Percentiles rank a stretch among this genome's conserved stretches.
Conservation (phyloP, 2,888 invertebrate genomes). For the Leptinotarsa haldemani region DNA sequence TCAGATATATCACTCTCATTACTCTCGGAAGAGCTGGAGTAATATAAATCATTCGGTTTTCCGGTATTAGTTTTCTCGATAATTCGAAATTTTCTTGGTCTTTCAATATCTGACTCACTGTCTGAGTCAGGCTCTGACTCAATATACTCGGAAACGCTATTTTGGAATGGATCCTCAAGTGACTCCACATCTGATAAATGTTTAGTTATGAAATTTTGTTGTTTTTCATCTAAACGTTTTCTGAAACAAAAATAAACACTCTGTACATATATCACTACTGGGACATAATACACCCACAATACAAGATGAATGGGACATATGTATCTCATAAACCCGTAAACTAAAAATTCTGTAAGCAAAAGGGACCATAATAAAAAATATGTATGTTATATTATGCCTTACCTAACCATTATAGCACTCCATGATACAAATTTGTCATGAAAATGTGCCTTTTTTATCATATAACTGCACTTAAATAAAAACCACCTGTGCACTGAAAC, state of each 20-base stretch:
- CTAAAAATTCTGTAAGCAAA: neutral
- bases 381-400: neutral
- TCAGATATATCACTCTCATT: slow-evolving; percentile 1
- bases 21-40: neutral
- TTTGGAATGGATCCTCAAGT: neutral
- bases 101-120: neutral
- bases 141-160: neutral
- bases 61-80: neutral
- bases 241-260: neutral
- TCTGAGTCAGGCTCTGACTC: neutral
- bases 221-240: neutral
- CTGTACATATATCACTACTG: neutral
- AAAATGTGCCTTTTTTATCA: neutral
- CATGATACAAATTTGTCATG: neutral
- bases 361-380: neutral
- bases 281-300: neutral
- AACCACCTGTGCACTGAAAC: neutral
- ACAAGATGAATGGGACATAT: neutral
- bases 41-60: neutral
- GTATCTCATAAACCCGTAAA: neutral
- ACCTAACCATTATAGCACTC: neutral
- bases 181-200: neutral
- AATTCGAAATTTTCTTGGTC: too few species aligned
- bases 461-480: neutral
- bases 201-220: neutral